Percentiles rank a stretch among this genome's conserved stretches.
Evolutionary conservation across 2,888 invertebrate genomes (phyloP).

Genomic region (Drosophila flavopinicola): DNA sequence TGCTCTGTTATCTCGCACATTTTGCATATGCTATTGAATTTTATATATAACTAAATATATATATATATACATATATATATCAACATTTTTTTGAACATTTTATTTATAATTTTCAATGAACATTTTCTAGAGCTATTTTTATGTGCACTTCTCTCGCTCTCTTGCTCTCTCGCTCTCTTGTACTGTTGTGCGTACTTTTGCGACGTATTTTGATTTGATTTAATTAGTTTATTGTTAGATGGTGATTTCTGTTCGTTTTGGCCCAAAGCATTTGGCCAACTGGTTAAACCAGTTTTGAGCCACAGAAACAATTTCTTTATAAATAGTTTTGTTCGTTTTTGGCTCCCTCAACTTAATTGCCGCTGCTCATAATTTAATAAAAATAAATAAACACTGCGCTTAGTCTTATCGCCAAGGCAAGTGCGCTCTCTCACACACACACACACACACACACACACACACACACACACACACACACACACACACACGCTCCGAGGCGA

Average conservation of each 20-base stretch:
- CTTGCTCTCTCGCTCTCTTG: not conserved
- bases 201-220: constrained; percentile 71
- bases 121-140: constrained; percentile 43
- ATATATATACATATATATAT: constrained; percentile 11
- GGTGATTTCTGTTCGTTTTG: constrained; percentile 29
- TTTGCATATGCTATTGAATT: constrained; percentile 60
- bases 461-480: constrained; percentile 11
- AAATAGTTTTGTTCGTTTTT: constrained; percentile 40
- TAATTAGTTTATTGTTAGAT: constrained; percentile 75
- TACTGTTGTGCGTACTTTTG: constrained; percentile 47
- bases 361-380: constrained; percentile 51
- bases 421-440: constrained; percentile 21
- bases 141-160: constrained; percentile 23
- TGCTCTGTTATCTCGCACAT: constrained; percentile 24
- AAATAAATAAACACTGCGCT: constrained; percentile 56
- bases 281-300: constrained; percentile 64
- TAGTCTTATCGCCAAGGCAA: constrained; percentile 62
- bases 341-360: constrained; percentile 51
- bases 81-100: constrained; percentile 45
- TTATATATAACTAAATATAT: constrained; percentile 9
- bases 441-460: constrained; percentile 6
- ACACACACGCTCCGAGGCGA: constrained; percentile 33
- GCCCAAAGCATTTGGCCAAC: constrained; percentile 48
- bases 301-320: constrained; percentile 44
- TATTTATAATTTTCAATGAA: constrained; percentile 61